phyloP scores from a whole-genome alignment of 1,140 invertebrate species.

The Orchesella cincta region DNA sequence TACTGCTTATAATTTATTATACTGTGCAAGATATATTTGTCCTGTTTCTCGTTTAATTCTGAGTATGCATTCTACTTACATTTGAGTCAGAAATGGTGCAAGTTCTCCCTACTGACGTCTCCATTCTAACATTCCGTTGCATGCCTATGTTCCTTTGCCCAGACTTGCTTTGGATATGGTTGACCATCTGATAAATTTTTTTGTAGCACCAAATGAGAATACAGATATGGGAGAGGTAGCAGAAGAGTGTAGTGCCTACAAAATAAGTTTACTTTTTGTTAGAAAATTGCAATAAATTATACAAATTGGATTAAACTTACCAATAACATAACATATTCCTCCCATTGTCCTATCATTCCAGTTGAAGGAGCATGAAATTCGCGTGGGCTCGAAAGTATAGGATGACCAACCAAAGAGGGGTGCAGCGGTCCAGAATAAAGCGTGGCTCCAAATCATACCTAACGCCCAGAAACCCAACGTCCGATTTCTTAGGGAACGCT shows the following conservation, averaged over 20 bases:
- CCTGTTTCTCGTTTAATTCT: no score
- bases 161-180: not conserved
- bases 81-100: no score
- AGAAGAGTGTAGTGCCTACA: conserved; percentile 31
- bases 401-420: conserved; percentile 42
- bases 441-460: conserved; percentile 25
- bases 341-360: conserved; percentile 35
- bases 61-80: no score
- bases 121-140: no score
- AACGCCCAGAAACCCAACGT: conserved; percentile 17
- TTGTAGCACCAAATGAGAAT: conserved; percentile 32
- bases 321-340: conserved; percentile 22
- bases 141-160: not conserved
- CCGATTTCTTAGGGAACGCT: no score
- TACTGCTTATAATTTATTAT: no score
- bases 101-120: no score
- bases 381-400: conserved; percentile 38
- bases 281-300: not conserved
- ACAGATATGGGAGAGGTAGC: conserved; percentile 31
- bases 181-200: conserved; percentile 19
- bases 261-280: not conserved
- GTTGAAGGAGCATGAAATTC: conserved; percentile 42
- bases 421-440: conserved; percentile 36
- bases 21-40: no score
- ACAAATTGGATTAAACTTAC: not conserved